Conservation (phyloP, 2,113 vertebrate species). For the Epinephelus moara region DNA sequence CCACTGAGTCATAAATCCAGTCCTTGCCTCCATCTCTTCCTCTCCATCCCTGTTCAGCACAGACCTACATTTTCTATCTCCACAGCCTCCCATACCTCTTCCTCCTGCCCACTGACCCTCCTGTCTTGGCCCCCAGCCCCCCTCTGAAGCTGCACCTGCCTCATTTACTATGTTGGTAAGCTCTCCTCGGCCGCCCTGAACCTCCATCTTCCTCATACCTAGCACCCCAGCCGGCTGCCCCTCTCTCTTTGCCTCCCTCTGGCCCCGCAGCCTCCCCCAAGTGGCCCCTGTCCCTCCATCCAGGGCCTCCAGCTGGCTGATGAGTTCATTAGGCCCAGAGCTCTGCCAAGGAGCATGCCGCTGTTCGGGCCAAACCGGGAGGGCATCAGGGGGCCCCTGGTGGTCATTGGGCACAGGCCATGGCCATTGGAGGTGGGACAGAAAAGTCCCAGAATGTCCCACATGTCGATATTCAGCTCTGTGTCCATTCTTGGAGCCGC, state of each 20-base stretch:
- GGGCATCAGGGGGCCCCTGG: constrained; percentile 75
- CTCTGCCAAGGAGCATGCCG: constrained; percentile 79
- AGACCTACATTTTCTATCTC: constrained; percentile 24
- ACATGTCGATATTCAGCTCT: constrained; percentile 65
- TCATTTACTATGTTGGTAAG: constrained; percentile 61
- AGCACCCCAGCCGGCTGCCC: constrained; percentile 29
- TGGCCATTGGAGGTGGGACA: constrained; percentile 75
- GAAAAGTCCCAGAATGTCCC: constrained; percentile 73
- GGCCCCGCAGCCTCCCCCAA: constrained; percentile 43
- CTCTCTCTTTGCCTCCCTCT: constrained; percentile 32
- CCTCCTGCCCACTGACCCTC: constrained; percentile 53
- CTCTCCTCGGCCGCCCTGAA: constrained; percentile 23
- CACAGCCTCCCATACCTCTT: constrained; percentile 37
- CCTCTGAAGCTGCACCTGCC: constrained; percentile 68
- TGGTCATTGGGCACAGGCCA: constrained; percentile 74
- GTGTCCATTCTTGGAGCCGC: constrained; percentile 59
- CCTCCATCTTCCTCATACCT: constrained; percentile 52
- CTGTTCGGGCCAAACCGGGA: constrained; percentile 73
- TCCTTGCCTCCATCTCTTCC: constrained; percentile 2
- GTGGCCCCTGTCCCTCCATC: constrained; percentile 66
- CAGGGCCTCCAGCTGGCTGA: constrained; percentile 85
- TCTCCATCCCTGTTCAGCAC: constrained; percentile 25
- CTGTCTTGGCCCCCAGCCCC: constrained; percentile 44
- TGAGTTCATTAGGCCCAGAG: constrained; percentile 85
- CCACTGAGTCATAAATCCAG: constrained; percentile 24